Conservation (phyloP, 2,888 invertebrate species). For the Agelastica alni region DNA sequence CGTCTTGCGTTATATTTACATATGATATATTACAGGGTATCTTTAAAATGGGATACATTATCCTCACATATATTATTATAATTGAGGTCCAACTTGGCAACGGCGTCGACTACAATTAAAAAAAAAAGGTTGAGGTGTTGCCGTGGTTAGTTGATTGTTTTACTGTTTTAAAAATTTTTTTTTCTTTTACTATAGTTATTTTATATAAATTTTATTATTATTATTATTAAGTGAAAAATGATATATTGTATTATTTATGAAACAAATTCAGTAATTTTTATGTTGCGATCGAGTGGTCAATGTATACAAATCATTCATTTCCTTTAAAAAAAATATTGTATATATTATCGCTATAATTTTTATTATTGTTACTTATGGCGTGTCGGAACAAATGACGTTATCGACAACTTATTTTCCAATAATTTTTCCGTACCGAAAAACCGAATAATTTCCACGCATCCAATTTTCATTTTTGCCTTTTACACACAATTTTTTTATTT, state of each 20-base stretch:
- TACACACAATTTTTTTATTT: no score
- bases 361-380: constrained; percentile 38
- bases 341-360: constrained; percentile 49
- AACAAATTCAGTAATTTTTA: constrained; percentile 51
- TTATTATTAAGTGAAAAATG: constrained; percentile 50
- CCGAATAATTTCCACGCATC: no score
- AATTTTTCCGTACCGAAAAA: no score
- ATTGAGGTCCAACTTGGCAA: constrained; percentile 58
- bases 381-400: constrained; percentile 37
- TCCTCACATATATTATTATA: constrained; percentile 56
- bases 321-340: constrained; percentile 55
- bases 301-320: constrained; percentile 54
- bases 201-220: constrained; percentile 53
- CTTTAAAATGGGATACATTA: constrained; percentile 58
- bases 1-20: constrained; percentile 57
- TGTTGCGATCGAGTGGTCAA: constrained; percentile 48
- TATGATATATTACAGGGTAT: constrained; percentile 60
- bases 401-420: no score
- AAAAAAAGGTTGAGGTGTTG: constrained; percentile 48
- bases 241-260: constrained; percentile 46
- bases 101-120: constrained; percentile 41
- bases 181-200: constrained; percentile 48
- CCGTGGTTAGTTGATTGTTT: constrained; percentile 53
- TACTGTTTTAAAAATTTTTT: constrained; percentile 42
- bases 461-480: no score